These are phyloP conservation scores for Geotrupes spiniger DNA, from an alignment of 2,888 invertebrate species.

Conservation along the genomic window DNA sequence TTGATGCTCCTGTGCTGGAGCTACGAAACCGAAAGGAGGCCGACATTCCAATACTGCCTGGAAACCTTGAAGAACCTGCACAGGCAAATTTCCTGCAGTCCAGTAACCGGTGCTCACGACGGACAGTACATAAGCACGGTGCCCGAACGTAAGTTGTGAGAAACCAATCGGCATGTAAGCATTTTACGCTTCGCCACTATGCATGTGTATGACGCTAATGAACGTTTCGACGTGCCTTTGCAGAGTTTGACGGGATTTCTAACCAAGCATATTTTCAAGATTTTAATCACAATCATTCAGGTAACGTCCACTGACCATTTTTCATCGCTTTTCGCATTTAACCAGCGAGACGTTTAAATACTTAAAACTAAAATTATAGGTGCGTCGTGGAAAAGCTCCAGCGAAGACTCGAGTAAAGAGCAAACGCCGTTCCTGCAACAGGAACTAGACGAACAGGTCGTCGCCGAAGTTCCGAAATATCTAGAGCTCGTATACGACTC, in stretches of 20 bases:
- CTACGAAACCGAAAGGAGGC: constrained; percentile 76
- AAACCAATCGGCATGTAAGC: neutral
- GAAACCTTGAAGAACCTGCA: constrained; percentile 56
- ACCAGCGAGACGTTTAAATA: too few species aligned
- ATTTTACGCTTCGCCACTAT: neutral
- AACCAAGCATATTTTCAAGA: constrained; percentile 77
- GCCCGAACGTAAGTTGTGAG: constrained; percentile 45
- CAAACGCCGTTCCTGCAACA: constrained; percentile 50
- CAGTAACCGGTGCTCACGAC: constrained; percentile 48
- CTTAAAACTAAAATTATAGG: constrained; percentile 40
- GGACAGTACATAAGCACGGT: constrained; percentile 53
- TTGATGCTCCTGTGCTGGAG: constrained; percentile 89
- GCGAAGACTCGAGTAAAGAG: constrained; percentile 51
- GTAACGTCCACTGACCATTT: constrained; percentile 34
- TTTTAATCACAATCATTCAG: constrained; percentile 66
- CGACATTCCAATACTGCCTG: constrained; percentile 81
- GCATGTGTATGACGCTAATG: constrained; percentile 3
- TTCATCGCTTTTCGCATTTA: too few species aligned
- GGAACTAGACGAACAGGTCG: constrained; percentile 1
- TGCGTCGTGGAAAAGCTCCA: constrained; percentile 52
- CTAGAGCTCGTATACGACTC: constrained; percentile 33
- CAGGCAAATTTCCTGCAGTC: constrained; percentile 41
- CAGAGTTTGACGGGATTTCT: constrained; percentile 67
- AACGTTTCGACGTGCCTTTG: constrained; percentile 28
- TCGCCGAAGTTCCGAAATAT: constrained; percentile 31